phyloP scores from a whole-genome alignment of 2,797 vertebrate genomes.

The Petrocephalus schoutedeni region DNA sequence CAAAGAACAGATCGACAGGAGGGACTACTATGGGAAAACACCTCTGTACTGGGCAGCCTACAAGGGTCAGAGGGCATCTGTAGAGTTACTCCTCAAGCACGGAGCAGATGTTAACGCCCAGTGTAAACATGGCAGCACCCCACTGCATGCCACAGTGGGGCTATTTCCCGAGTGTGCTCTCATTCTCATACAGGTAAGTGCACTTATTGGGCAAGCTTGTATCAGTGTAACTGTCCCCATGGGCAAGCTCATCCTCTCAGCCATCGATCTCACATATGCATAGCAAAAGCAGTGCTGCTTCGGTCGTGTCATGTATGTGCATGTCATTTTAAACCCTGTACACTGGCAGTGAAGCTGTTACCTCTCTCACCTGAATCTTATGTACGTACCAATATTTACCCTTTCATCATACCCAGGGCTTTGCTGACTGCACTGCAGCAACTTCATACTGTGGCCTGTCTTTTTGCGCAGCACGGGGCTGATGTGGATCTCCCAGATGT shows the following conservation, averaged over 20 bases:
- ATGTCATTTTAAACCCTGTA: background rate
- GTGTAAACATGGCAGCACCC: conserved; percentile 47
- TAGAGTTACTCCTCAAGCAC: conserved; percentile 44
- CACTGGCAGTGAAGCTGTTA: background rate
- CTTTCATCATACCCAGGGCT: background rate
- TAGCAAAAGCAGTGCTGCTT: background rate
- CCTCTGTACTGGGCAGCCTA: conserved; percentile 50
- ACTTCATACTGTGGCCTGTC: background rate
- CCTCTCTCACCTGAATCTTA: background rate
- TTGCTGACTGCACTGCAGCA: background rate
- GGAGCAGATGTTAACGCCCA: conserved; percentile 45
- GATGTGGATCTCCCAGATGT: conserved; percentile 46
- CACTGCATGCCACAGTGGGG: conserved; percentile 45
- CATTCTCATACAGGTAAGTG: conserved; percentile 41
- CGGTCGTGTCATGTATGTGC: background rate
- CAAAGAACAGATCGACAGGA: conserved; percentile 42
- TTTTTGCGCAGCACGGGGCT: conserved; percentile 39
- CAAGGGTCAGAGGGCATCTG: conserved; percentile 42
- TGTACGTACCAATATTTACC: background rate
- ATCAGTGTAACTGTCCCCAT: background rate
- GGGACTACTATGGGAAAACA: conserved; percentile 50
- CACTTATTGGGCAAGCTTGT: background rate
- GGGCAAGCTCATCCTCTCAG: background rate
- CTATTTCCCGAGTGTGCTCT: conserved; percentile 50
- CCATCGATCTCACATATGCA: background rate